Percentiles rank a stretch among this genome's conserved stretches.
phyloP scores from a whole-genome alignment of 2,113 vertebrate species.

The Ptychochromis oligacanthus region DNA sequence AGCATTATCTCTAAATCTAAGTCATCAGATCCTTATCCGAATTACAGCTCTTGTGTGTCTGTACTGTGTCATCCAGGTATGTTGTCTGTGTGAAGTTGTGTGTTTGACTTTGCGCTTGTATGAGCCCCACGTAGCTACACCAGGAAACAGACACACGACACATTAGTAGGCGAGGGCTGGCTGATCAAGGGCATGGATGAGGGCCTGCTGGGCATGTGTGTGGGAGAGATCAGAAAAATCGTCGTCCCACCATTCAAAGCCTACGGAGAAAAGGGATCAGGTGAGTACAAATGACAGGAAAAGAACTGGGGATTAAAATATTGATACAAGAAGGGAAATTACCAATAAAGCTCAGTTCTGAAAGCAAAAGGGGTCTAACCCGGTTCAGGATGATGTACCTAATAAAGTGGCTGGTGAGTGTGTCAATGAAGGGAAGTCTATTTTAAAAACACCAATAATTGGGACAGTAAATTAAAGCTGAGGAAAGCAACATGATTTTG shows the following conservation, averaged over 20 bases:
- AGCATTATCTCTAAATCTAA: not conserved
- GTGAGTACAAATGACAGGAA: constrained; percentile 64
- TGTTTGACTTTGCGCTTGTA: constrained; percentile 73
- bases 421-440: not conserved
- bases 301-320: not conserved
- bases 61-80: constrained; percentile 61
- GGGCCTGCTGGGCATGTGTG: constrained; percentile 95
- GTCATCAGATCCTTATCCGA: not conserved
- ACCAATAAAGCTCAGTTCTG: no score
- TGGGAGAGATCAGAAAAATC: constrained; percentile 92
- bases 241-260: constrained; percentile 93
- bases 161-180: constrained; percentile 91
- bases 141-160: constrained; percentile 87
- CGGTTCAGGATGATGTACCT: no score
- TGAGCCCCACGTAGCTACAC: constrained; percentile 82
- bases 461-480: not conserved
- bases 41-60: constrained; percentile 48
- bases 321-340: not conserved
- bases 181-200: constrained; percentile 95
- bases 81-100: constrained; percentile 59
- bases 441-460: not conserved
- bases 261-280: constrained; percentile 94
- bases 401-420: no score
- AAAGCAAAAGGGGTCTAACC: no score
- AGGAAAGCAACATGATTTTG: not conserved